Evolutionary conservation across 2,797 vertebrate genomes (phyloP).

Genomic region (Argyrosomus regius): DNA sequence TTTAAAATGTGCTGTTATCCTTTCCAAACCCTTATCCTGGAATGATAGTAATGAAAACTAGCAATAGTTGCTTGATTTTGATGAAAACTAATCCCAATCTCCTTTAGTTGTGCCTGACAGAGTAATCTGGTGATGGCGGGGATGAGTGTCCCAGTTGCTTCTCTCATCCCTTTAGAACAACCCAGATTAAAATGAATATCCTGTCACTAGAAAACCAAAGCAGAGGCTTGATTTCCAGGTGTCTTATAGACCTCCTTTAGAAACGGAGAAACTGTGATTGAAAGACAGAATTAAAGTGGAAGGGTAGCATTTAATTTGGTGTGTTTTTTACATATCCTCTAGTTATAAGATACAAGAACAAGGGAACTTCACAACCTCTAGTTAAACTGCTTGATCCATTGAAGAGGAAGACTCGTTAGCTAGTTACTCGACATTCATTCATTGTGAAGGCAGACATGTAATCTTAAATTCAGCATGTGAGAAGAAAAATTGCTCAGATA

Average conservation of each 20-base stretch:
- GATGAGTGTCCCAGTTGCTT: constrained; percentile 59
- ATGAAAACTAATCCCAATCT: constrained; percentile 60
- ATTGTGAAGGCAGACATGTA: not conserved
- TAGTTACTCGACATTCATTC: not conserved
- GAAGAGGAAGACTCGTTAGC: not conserved
- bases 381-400: not conserved
- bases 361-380: not conserved
- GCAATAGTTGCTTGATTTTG: constrained; percentile 38
- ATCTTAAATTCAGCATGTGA: not conserved
- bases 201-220: constrained; percentile 11
- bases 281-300: not conserved
- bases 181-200: constrained; percentile 51
- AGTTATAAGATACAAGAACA: not conserved
- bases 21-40: constrained; percentile 13
- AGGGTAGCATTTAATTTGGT: not conserved
- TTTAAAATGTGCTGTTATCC: not conserved
- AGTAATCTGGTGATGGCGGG: constrained; percentile 52
- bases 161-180: constrained; percentile 27
- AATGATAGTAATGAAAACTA: constrained; percentile 39
- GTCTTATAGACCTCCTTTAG: not conserved
- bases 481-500: not conserved
- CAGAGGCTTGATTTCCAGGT: constrained; percentile 28
- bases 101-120: constrained; percentile 42
- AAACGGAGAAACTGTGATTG: not conserved
- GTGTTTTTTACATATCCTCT: not conserved